Conservation (phyloP, 2,797 vertebrate genomes). For the Argya squamiceps region DNA sequence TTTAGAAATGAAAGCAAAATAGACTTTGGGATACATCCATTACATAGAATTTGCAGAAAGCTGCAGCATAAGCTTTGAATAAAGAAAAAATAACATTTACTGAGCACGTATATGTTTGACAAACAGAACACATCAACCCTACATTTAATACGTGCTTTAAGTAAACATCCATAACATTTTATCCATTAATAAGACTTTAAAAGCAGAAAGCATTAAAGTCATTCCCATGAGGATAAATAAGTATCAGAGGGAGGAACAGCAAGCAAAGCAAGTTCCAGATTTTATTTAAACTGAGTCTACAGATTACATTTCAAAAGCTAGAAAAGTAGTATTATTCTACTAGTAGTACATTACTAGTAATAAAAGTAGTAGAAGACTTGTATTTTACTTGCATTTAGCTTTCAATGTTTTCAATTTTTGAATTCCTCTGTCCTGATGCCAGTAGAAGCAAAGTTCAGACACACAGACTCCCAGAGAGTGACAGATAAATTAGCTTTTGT, state of each 20-base stretch:
- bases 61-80: not conserved
- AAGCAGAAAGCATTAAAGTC: not conserved
- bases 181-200: not conserved
- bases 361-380: not conserved
- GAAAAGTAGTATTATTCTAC: not conserved
- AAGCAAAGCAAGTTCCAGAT: not conserved
- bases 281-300: not conserved
- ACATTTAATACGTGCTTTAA: not conserved
- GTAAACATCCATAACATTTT: not conserved
- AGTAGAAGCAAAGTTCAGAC: not conserved
- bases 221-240: not conserved
- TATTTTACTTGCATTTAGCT: not conserved
- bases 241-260: not conserved
- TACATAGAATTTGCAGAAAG: not conserved
- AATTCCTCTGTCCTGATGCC: not conserved
- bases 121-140: not conserved
- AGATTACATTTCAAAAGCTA: not conserved
- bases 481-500: not conserved
- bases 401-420: not conserved
- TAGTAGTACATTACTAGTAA: not conserved
- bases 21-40: not conserved
- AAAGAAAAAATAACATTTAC: constrained; percentile 9
- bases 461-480: not conserved
- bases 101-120: not conserved
- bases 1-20: not conserved